Evolutionary conservation across 2,888 invertebrate species (phyloP), one percentile per base, ranked within the genome.

Genomic region (Synergus itoensis): DNA sequence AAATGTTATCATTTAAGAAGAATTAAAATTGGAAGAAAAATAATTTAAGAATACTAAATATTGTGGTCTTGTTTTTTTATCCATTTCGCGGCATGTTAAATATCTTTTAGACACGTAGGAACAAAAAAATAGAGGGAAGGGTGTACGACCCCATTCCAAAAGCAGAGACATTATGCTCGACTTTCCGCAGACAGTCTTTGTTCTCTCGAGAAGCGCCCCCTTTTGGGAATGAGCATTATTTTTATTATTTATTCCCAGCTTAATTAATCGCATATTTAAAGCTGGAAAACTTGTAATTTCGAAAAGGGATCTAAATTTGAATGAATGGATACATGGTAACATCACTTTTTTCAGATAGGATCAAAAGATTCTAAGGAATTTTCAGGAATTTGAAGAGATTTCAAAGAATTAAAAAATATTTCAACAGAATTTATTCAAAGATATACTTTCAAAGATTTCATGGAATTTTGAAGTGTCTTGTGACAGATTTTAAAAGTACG

Each of bases 181-280:
- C 83, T 87, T 87, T 86, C 78, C 81, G 84, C 84, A 86, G 85
- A 85, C 85, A 79, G 81, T 81, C 85, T 88, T 88, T 89, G 86
- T 88, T 87, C 86, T 80, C 76, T 77, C 81, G 82, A 84, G 86
- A 83, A 85, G 84, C 84, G 86, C 87, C 87, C 88, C 86, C 85
- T 64, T 53, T 18, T 18, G 77, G 67, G 41, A 65, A 83, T 81
- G 85, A 86, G 86, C 87, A 87, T 87, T 86, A 88, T 86, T 86
- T 87, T 87, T 87, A 88, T 88, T 88, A 86, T 85, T 84, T 85
- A 85, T 87, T 86, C 88, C 87, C 87, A 83, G 85, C 86, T 86
- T 82, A 82, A 81, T 84, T 78, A 81, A 82, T 65, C 83, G 81
- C 82, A 82, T 85, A 86, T 87, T 88, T 87, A 86, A 88, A 87